Evolutionary conservation across 35 echinoderm and acorn worm species (phyloP), one percentile per base, ranked within the genome.

Genomic region (Lytechinus pictus): DNA sequence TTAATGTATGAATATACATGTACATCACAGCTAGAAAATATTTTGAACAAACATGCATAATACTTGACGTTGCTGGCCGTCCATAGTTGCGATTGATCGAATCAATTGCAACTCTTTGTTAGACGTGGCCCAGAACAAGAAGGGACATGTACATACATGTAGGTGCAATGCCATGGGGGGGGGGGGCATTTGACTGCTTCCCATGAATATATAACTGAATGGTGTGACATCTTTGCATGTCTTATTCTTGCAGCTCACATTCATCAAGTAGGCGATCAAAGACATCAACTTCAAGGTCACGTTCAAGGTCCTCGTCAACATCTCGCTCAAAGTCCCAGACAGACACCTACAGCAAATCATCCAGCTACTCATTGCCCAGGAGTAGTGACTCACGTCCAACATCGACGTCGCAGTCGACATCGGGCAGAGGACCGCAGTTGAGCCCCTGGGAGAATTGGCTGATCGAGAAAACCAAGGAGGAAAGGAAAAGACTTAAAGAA

Each of bases 401-500:
- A 11, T 90, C 88, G 3, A 79, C 66, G 6, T 52, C 88, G 52
- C 88, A 90, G 5, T 52, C 88, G 16, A 52, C 88, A 29, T 90
- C 88, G 12, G 86, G 57, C 58, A 60, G 86, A 24, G 54, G 27
- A 13, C 60, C 55, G 10, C 61, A 54, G 58, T 44, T 94, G 28
- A 66, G 66, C 60, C 95, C 95, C 8, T 96, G 95, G 95, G 96
- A 97, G 88, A 92, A 97, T 55, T 97, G 96, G 96, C 92, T 97
- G 61, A 89, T 97, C 27, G 88, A 91, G 52, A 97, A 97, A 54
- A 95, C 94, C 14, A 92, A 97, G 55, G 57, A 97, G 57, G 96
- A 97, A 92, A 60, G 96, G 10, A 95, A 97, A 51, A 91, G 28
- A 79, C 28, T 88, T 19, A 92, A 90, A 54, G 88, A 52, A 12